phyloP scores from a whole-genome alignment of 2,888 invertebrate genomes.

The Eilema caniola region DNA sequence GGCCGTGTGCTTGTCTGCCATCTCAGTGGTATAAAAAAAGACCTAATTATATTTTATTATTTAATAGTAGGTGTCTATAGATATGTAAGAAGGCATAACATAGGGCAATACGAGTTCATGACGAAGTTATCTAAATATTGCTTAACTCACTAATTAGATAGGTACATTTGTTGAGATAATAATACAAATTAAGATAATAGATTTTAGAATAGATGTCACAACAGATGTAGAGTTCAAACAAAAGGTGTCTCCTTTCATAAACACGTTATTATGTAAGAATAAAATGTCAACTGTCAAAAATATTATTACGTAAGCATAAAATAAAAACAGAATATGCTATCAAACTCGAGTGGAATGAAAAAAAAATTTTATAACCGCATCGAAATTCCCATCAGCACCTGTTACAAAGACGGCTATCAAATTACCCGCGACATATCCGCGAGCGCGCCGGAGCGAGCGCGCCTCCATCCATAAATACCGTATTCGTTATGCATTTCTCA shows the following conservation, averaged over 20 bases:
- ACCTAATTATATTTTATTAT: too few species aligned
- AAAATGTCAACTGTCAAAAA: constrained; percentile 50
- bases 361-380: constrained; percentile 77
- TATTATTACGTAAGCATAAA: constrained; percentile 54
- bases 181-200: neutral
- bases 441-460: constrained; percentile 69
- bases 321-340: constrained; percentile 73
- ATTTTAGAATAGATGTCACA: neutral
- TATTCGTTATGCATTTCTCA: constrained; percentile 87
- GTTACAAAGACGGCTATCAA: constrained; percentile 86
- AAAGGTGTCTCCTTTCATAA: constrained; percentile 10
- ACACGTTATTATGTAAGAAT: constrained; percentile 26
- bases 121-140: neutral
- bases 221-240: constrained; percentile 6
- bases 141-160: neutral
- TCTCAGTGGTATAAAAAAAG: too few species aligned
- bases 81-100: too few species aligned
- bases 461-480: constrained; percentile 86
- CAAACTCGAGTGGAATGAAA: constrained; percentile 74
- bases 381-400: constrained; percentile 85
- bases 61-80: too few species aligned
- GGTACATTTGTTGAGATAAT: neutral
- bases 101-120: neutral
- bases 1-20: too few species aligned
- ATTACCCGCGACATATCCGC: constrained; percentile 85